These are phyloP conservation scores for Noctua pronuba DNA, from an alignment of 2,888 invertebrate genomes.

Conservation along the genomic window DNA sequence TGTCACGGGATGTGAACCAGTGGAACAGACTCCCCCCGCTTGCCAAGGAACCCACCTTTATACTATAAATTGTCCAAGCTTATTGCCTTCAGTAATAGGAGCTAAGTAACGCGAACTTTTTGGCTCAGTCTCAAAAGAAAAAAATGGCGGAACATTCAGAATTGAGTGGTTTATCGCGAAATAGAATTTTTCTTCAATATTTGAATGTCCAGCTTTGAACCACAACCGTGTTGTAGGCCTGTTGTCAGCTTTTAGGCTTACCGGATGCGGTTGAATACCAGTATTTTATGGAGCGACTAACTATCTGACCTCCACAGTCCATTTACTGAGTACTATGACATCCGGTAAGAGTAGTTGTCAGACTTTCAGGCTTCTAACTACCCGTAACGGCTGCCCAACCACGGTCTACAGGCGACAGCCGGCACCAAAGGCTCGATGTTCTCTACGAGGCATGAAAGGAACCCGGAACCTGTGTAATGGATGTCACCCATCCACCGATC, in stretches of 20 bases:
- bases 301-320: too few relatives aligned
- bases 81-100: conserved; percentile 64
- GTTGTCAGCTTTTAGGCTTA: not conserved
- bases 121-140: conserved; percentile 61
- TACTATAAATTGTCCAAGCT: conserved; percentile 58
- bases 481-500: not conserved
- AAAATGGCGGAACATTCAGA: not conserved
- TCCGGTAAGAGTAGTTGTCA: not conserved
- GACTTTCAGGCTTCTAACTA: not conserved
- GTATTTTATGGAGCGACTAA: not conserved
- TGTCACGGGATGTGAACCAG: conserved; percentile 58
- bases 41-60: conserved; percentile 64
- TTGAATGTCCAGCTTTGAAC: not conserved
- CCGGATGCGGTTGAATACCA: not conserved
- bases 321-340: too few relatives aligned
- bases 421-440: not conserved
- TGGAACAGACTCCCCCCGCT: conserved; percentile 42
- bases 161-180: not conserved
- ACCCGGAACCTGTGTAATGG: not conserved
- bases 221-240: not conserved
- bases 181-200: not conserved
- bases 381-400: not conserved
- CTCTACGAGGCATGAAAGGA: not conserved
- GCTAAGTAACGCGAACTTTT: conserved; percentile 46
- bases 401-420: not conserved